Evolutionary conservation across 2,888 invertebrate species (phyloP).

Genomic region (Volucella bombylans): DNA sequence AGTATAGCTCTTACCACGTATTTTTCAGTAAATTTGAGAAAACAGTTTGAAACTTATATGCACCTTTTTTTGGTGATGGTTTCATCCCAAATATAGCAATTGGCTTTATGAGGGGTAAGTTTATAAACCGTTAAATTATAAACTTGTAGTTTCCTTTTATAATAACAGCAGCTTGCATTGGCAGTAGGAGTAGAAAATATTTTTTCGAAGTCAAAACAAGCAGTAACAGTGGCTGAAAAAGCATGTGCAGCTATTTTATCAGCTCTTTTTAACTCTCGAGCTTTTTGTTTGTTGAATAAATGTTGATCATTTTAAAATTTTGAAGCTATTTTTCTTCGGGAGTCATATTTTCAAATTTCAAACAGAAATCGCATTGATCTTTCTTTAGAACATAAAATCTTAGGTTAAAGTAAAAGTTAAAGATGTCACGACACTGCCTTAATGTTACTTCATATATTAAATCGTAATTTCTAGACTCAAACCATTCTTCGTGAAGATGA

Average conservation of each 20-base stretch:
- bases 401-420: conserved; percentile 72
- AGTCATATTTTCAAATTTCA: no score
- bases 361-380: conserved; percentile 64
- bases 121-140: conserved; percentile 75
- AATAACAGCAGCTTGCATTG: conserved; percentile 26
- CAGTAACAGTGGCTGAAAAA: conserved; percentile 29
- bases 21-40: no score
- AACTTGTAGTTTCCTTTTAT: conserved; percentile 55
- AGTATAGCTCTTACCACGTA: no score
- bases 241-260: no score
- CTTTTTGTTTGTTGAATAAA: no score
- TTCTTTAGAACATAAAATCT: conserved; percentile 70
- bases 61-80: no score
- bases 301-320: no score
- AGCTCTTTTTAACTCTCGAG: no score
- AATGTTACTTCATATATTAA: conserved; percentile 19
- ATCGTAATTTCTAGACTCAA: conserved; percentile 14
- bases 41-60: no score
- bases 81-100: no score
- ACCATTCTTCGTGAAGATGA: conserved; percentile 6
- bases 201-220: conserved; percentile 74
- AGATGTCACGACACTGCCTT: conserved; percentile 54
- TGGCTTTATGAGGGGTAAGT: conserved; percentile 36
- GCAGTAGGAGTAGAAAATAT: conserved; percentile 58
- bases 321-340: no score